Conservation (phyloP, 2,797 vertebrate species). For the Pipistrellus nathusii region DNA sequence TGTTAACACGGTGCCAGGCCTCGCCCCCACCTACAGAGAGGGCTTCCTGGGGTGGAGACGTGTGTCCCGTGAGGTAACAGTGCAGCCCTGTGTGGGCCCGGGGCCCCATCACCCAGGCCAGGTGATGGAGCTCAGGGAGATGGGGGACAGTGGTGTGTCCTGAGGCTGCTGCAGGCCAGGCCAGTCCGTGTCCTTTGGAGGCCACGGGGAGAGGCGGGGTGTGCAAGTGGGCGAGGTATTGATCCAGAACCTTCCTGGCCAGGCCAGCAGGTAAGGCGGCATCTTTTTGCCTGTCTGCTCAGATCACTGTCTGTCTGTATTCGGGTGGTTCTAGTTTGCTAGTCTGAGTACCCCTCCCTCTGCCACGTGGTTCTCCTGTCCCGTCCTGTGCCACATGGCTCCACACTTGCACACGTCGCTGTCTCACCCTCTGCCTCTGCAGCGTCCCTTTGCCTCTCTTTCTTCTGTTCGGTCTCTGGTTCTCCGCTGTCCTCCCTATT, state of each 20-base stretch:
- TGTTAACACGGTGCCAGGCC: accelerated
- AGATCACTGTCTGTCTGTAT: accelerated
- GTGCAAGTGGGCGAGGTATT: accelerated
- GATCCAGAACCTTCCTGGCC: neutral
- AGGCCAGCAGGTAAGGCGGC: too few relatives aligned
- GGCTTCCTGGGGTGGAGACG: neutral
- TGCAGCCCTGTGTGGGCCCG: too few relatives aligned
- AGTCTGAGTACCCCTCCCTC: neutral
- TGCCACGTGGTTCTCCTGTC: neutral
- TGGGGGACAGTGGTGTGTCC: too few relatives aligned
- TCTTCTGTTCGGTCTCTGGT: neutral
- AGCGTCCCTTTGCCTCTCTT: neutral
- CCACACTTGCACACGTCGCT: neutral
- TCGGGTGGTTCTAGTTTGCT: neutral
- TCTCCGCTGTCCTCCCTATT: neutral
- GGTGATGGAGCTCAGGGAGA: neutral
- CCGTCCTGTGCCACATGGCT: neutral
- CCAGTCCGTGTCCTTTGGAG: accelerated
- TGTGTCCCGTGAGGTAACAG: neutral
- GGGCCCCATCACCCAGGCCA: too few relatives aligned
- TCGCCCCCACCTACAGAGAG: neutral
- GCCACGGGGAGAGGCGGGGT: neutral
- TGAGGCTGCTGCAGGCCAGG: neutral
- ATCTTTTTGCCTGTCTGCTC: neutral
- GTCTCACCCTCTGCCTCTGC: neutral